A percentile compares a stretch with the other conserved stretches of the same genome.
These are phyloP conservation scores for Lepus oiostolus DNA, from an alignment of 2,797 vertebrate genomes.

Conservation along the genomic window DNA sequence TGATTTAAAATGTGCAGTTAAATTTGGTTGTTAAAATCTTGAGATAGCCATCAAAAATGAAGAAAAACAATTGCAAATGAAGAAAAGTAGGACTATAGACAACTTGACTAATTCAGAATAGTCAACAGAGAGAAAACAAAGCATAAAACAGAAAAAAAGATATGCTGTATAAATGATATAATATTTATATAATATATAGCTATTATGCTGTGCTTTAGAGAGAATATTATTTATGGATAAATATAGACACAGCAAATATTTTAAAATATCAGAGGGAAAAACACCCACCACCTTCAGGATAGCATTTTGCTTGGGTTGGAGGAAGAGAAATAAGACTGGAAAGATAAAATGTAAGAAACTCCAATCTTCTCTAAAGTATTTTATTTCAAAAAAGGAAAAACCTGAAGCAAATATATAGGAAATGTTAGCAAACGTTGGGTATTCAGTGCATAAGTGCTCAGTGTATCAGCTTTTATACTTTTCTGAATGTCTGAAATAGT, in stretches of 20 bases:
- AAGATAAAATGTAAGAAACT: not conserved
- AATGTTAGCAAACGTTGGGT: not conserved
- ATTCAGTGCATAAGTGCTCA: not conserved
- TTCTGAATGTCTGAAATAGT: slow-evolving; percentile 40
- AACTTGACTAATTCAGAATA: not conserved
- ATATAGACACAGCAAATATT: not conserved
- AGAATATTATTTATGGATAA: not conserved
- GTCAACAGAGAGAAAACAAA: not conserved
- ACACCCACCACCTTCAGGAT: not conserved
- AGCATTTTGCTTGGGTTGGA: not conserved
- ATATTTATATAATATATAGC: not conserved
- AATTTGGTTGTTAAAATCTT: slow-evolving; percentile 25
- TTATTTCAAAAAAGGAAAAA: slow-evolving; percentile 43
- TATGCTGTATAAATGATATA: not conserved
- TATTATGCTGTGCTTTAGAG: slow-evolving; percentile 19
- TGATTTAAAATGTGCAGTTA: slow-evolving; percentile 4
- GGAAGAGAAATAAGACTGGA: not conserved
- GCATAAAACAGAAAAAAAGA: not conserved
- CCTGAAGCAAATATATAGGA: not conserved
- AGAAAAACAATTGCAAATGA: slow-evolving; percentile 34
- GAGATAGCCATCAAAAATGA: not conserved
- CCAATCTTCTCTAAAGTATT: slow-evolving; percentile 2
- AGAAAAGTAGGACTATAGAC: not conserved
- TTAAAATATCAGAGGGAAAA: slow-evolving; percentile 43
- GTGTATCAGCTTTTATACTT: slow-evolving; percentile 12